A percentile compares a stretch with the other conserved stretches of the same genome.
These are phyloP conservation scores for Rhincodon typus DNA, from an alignment of 2,797 vertebrate species.

Conservation along the genomic window DNA sequence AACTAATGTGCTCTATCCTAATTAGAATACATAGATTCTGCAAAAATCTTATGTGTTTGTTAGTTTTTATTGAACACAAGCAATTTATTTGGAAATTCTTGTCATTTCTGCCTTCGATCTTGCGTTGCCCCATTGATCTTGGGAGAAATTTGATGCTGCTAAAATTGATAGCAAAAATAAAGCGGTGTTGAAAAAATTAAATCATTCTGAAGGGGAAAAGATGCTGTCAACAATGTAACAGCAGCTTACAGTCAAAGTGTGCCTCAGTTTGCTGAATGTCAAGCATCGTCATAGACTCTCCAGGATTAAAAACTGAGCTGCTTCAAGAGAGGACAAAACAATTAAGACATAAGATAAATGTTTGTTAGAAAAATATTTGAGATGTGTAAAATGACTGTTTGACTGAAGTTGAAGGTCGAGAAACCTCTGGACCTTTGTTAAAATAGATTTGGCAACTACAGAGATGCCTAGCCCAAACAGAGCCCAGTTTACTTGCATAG, in stretches of 20 bases:
- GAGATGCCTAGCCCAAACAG: not conserved
- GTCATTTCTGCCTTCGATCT: not conserved
- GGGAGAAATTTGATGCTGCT: not conserved
- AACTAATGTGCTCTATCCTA: not conserved
- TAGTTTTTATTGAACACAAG: not conserved
- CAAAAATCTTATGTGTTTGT: not conserved
- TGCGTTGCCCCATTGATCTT: not conserved
- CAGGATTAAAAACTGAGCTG: not conserved
- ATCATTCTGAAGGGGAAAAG: not conserved
- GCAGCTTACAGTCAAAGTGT: not conserved
- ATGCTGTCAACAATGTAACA: too few species aligned
- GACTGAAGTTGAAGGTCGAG: not conserved
- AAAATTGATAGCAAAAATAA: not conserved
- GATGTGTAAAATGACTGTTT: not conserved
- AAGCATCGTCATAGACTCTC: not conserved
- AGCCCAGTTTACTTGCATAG: not conserved
- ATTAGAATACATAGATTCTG: not conserved
- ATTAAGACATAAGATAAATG: not conserved
- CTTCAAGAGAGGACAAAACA: not conserved
- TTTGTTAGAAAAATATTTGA: not conserved
- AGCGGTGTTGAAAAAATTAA: not conserved
- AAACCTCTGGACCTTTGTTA: not conserved
- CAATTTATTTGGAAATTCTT: slow-evolving; percentile 19
- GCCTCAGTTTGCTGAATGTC: not conserved
- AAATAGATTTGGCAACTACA: not conserved